Conservation (phyloP, 2,888 invertebrate species). For the Auanema sp. region DNA sequence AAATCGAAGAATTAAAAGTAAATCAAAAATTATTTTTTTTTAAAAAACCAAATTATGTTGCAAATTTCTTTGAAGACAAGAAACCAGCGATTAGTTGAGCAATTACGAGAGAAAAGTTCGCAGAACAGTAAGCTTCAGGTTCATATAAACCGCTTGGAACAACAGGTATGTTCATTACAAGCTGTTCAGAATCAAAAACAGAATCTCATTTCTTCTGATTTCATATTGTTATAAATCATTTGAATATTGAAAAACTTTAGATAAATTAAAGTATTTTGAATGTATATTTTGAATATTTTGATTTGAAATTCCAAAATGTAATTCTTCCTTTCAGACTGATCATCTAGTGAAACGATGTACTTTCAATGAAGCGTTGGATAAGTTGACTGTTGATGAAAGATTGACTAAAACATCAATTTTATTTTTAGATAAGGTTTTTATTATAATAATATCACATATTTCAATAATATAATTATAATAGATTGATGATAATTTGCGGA, state of each 20-base stretch:
- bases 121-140: slow-evolving; percentile 50
- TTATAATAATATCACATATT: too few relatives aligned
- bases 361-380: slow-evolving; percentile 52
- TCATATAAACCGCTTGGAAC: slow-evolving; percentile 45
- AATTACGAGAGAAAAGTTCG: slow-evolving; percentile 56
- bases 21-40: neutral
- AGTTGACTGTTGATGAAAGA: slow-evolving; percentile 42
- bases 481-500: slow-evolving; percentile 49
- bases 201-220: too few relatives aligned
- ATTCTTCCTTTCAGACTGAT: slow-evolving; percentile 29
- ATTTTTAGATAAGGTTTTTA: slow-evolving; percentile 26
- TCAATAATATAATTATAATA: slow-evolving; percentile 1
- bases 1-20: slow-evolving; percentile 42
- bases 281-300: too few relatives aligned
- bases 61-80: slow-evolving; percentile 40
- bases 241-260: too few relatives aligned
- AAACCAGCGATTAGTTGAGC: slow-evolving; percentile 55
- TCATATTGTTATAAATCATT: too few relatives aligned
- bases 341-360: slow-evolving; percentile 35
- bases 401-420: slow-evolving; percentile 31
- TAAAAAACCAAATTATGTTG: neutral
- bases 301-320: too few relatives aligned
- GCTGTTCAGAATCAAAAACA: too few relatives aligned
- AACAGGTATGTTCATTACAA: slow-evolving; percentile 32
- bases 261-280: too few relatives aligned